Percentiles rank a stretch among this genome's conserved stretches.
phyloP scores from a whole-genome alignment of 1,140 invertebrate genomes.

The Zaprionus taronus region DNA sequence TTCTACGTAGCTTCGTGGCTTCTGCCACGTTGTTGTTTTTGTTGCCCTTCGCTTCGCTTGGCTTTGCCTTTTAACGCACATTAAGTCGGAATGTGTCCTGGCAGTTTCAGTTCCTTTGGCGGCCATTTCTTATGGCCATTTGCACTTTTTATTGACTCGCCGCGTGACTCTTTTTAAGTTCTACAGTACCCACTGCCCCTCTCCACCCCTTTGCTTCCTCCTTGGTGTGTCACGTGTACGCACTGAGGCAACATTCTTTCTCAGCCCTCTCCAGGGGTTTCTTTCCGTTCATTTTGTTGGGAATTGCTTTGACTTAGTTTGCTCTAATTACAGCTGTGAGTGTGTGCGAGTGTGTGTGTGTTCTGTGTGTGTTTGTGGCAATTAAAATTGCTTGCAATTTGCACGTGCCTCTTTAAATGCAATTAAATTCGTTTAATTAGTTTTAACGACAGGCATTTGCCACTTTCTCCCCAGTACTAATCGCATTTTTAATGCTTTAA shows the following conservation, averaged over 20 bases:
- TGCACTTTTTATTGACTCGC: slow-evolving; percentile 52
- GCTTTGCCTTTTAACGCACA: slow-evolving; percentile 53
- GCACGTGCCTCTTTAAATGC: slow-evolving; percentile 55
- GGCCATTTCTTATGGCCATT: slow-evolving; percentile 52
- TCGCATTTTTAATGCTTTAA: slow-evolving; percentile 33
- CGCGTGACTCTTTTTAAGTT: slow-evolving; percentile 43
- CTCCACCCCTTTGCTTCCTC: neutral
- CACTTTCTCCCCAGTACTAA: slow-evolving; percentile 32
- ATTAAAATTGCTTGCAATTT: slow-evolving; percentile 56
- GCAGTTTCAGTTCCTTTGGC: slow-evolving; percentile 45
- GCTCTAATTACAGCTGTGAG: slow-evolving; percentile 39
- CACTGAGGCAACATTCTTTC: slow-evolving; percentile 21
- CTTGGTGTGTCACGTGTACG: slow-evolving; percentile 31
- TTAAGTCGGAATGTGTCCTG: slow-evolving; percentile 54
- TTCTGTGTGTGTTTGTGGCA: slow-evolving; percentile 26
- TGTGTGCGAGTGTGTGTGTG: neutral
- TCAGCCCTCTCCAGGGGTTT: neutral
- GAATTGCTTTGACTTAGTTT: slow-evolving; percentile 35
- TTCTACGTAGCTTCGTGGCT: neutral
- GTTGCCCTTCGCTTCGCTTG: slow-evolving; percentile 17
- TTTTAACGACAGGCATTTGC: slow-evolving; percentile 51
- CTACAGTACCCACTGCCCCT: neutral
- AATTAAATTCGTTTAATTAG: slow-evolving; percentile 56
- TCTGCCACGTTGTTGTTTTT: slow-evolving; percentile 7
- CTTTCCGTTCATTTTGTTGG: neutral